These are phyloP conservation scores for Gymnogyps californianus DNA, from an alignment of 2,113 vertebrate genomes.

Conservation along the genomic window DNA sequence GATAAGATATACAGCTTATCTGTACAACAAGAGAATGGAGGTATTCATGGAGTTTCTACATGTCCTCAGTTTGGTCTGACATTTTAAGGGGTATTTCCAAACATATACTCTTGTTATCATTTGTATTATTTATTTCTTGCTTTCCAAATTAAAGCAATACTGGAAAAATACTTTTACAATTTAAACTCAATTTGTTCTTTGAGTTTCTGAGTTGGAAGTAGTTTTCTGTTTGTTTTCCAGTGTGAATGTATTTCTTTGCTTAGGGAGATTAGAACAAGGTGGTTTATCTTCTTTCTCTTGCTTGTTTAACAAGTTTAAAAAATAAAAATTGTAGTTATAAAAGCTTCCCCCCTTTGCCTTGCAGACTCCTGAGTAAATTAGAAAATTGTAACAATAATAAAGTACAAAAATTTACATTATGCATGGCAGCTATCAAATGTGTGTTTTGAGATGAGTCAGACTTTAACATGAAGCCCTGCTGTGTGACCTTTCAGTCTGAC, in stretches of 20 bases:
- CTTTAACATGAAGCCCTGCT: neutral
- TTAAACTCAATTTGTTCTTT: neutral
- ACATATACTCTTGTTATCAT: accelerated
- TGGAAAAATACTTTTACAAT: neutral
- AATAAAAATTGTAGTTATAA: neutral
- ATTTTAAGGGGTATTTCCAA: neutral
- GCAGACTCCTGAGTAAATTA: neutral
- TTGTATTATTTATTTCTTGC: neutral
- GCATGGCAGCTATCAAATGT: neutral
- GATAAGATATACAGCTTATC: neutral
- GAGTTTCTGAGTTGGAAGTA: neutral
- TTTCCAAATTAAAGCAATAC: neutral
- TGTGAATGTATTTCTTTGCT: neutral
- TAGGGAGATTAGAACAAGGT: neutral
- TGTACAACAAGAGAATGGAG: neutral
- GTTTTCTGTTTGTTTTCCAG: neutral
- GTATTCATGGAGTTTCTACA: neutral
- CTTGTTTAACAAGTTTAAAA: neutral
- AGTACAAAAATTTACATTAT: neutral
- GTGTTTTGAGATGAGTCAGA: neutral
- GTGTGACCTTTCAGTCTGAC: neutral
- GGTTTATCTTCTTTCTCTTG: neutral
- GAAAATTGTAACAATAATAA: neutral
- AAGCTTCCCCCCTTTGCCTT: neutral
- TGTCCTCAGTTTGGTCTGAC: neutral